phyloP scores from a whole-genome alignment of 2,113 vertebrate genomes.

The Dicerorhinus sumatrensis region DNA sequence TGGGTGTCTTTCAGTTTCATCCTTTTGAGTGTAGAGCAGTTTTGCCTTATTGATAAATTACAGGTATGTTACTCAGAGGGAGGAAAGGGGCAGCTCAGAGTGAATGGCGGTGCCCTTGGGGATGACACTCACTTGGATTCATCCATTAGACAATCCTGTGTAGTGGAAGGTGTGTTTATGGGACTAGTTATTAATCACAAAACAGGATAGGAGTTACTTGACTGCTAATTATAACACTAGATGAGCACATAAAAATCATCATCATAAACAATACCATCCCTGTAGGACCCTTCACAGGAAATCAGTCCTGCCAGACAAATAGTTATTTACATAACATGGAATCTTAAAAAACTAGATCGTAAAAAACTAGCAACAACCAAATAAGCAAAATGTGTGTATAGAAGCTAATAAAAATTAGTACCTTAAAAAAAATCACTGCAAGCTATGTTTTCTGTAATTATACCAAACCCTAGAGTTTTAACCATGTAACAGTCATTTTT shows the following conservation, averaged over 20 bases:
- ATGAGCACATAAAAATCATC: slow-evolving; percentile 63
- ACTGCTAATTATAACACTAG: slow-evolving; percentile 69
- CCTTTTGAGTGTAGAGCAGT: slow-evolving; percentile 69
- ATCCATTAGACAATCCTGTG: slow-evolving; percentile 22
- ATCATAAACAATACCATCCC: slow-evolving; percentile 73
- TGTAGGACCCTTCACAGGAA: slow-evolving; percentile 77
- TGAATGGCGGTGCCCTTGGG: slow-evolving; percentile 55
- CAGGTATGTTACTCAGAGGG: slow-evolving; percentile 60
- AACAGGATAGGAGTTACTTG: slow-evolving; percentile 61
- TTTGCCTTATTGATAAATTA: slow-evolving; percentile 76
- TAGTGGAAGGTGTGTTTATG: slow-evolving; percentile 66
- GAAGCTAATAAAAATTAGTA: slow-evolving; percentile 88
- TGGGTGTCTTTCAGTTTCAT: slow-evolving; percentile 69
- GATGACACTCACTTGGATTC: slow-evolving; percentile 17
- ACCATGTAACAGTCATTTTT: slow-evolving; percentile 87
- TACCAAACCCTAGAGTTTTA: slow-evolving; percentile 87
- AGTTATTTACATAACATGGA: slow-evolving; percentile 80
- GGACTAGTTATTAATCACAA: slow-evolving; percentile 78
- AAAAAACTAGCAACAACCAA: slow-evolving; percentile 78
- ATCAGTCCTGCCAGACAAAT: slow-evolving; percentile 77
- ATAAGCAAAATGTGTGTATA: slow-evolving; percentile 82
- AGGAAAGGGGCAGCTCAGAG: slow-evolving; percentile 12
- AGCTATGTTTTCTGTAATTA: slow-evolving; percentile 91
- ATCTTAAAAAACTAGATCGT: slow-evolving; percentile 51
- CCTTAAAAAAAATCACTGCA: slow-evolving; percentile 86